phyloP scores from a whole-genome alignment of 1,140 invertebrate species.

The Macrotrachela quadricornifera region DNA sequence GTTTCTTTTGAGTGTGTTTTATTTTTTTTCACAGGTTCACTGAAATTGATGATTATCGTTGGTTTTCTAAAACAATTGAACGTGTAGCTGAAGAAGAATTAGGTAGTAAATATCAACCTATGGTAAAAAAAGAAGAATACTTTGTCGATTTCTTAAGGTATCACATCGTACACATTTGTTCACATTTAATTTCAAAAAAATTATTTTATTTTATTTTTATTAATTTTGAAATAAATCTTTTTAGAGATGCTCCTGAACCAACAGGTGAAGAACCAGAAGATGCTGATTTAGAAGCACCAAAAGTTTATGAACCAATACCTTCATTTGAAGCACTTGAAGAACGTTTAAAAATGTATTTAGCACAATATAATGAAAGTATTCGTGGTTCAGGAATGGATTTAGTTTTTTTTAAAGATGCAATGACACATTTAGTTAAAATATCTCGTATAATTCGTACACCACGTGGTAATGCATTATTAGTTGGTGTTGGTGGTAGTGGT shows the following conservation, averaged over 20 bases:
- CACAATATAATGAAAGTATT: conserved; percentile 87
- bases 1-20: no score
- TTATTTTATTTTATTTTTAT: background rate
- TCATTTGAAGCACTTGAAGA: conserved; percentile 51
- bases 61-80: conserved; percentile 22
- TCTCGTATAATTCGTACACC: conserved; percentile 79
- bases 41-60: conserved; percentile 19
- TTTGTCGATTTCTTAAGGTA: conserved; percentile 82
- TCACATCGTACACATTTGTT: no score
- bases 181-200: no score
- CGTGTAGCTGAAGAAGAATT: conserved; percentile 21
- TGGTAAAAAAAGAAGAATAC: conserved; percentile 50
- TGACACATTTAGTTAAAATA: conserved; percentile 82
- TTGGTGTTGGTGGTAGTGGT: conserved; percentile 81
- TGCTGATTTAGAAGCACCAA: conserved; percentile 57
- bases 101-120: conserved; percentile 12
- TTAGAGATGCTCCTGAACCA: conserved; percentile 75
- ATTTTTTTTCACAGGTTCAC: no score
- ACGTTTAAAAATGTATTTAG: conserved; percentile 68
- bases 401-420: conserved; percentile 92
- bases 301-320: conserved; percentile 69
- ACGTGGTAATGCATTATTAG: conserved; percentile 75
- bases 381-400: conserved; percentile 82
- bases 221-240: background rate
- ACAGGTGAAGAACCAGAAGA: conserved; percentile 88